These are phyloP conservation scores for Luffia ferchaultella DNA, from an alignment of 2,888 invertebrate species.

Conservation along the genomic window DNA sequence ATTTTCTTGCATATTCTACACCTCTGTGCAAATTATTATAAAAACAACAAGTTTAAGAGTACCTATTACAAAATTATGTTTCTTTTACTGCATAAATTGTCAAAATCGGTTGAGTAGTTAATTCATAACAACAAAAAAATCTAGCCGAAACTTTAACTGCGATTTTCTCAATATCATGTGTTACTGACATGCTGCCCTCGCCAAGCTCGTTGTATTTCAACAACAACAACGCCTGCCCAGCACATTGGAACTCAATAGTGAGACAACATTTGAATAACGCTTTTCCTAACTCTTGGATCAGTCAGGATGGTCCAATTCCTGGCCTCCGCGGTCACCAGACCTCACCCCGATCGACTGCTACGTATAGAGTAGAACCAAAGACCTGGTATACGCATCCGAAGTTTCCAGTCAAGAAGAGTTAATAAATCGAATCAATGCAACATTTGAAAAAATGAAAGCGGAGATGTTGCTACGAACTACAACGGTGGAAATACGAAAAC, in stretches of 20 bases:
- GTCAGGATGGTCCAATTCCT: background rate
- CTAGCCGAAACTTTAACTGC: too few relatives aligned
- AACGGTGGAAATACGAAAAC: background rate
- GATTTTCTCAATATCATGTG: too few relatives aligned
- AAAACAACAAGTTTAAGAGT: too few relatives aligned
- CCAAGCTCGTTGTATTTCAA: background rate
- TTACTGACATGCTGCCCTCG: too few relatives aligned
- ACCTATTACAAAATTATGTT: too few relatives aligned
- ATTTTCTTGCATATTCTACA: too few relatives aligned
- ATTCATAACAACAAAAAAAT: too few relatives aligned
- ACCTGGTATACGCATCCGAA: background rate
- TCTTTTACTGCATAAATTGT: too few relatives aligned
- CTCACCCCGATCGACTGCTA: background rate
- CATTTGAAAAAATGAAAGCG: background rate
- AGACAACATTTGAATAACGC: background rate
- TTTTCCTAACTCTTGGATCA: background rate
- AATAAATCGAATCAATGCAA: background rate
- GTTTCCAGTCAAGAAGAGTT: background rate
- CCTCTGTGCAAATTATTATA: too few relatives aligned
- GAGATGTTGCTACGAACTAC: background rate
- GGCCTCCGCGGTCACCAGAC: background rate
- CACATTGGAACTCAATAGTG: background rate
- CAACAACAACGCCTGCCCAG: background rate
- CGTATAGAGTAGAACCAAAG: background rate
- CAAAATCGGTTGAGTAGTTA: too few relatives aligned